Conservation (phyloP, 2,113 vertebrate species). For the Oplegnathus fasciatus region DNA sequence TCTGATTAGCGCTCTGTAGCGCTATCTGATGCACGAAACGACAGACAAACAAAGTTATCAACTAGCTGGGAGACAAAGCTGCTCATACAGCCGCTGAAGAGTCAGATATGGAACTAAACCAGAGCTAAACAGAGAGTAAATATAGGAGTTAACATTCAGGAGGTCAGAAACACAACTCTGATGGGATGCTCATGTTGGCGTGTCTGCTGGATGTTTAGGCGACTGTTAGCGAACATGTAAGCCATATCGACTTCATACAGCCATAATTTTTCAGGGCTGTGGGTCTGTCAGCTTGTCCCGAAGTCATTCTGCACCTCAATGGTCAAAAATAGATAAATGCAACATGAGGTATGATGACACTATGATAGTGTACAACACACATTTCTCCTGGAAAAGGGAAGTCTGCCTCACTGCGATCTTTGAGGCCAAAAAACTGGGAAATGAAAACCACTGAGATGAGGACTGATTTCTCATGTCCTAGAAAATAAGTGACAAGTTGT, state of each 20-base stretch:
- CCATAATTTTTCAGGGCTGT: background rate
- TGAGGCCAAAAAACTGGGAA: accelerated
- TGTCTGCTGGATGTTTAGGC: no score
- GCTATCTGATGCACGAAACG: background rate
- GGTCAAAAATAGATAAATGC: background rate
- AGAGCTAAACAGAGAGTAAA: background rate
- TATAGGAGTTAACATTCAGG: background rate
- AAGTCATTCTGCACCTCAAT: background rate
- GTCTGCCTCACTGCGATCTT: background rate
- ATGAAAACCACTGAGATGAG: background rate
- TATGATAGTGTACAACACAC: background rate
- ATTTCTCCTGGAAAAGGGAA: background rate
- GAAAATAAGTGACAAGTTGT: background rate
- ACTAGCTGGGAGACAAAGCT: no score
- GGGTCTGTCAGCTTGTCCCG: background rate
- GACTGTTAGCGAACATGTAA: background rate
- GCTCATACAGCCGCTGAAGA: no score
- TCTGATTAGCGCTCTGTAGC: background rate
- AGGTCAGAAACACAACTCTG: background rate
- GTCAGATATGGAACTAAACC: no score
- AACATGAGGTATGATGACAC: background rate
- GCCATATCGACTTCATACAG: background rate
- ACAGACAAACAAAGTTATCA: no score
- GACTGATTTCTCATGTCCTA: background rate
- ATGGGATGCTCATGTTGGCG: background rate